Conservation (phyloP, 2,797 vertebrate species). For the Cryptoprocta ferox region DNA sequence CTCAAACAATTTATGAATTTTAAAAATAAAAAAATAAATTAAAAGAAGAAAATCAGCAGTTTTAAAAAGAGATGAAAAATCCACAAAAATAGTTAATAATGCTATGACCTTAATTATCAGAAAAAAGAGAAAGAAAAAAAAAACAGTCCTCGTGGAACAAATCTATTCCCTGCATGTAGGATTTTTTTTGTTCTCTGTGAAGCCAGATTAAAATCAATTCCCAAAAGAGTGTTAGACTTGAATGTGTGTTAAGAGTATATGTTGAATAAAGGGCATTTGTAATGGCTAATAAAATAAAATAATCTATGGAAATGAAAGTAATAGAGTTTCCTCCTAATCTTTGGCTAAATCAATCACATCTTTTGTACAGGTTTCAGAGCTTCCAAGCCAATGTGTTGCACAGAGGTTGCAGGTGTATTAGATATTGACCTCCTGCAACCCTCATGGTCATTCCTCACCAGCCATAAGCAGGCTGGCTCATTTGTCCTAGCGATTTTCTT, state of each 20-base stretch:
- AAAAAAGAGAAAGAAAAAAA: background rate
- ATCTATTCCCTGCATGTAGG: background rate
- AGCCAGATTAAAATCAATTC: constrained; percentile 33
- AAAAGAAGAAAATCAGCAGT: background rate
- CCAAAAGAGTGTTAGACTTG: background rate
- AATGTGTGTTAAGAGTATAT: constrained; percentile 24
- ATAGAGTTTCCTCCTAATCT: background rate
- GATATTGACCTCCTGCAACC: background rate
- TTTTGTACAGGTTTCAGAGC: background rate
- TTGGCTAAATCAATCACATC: constrained; percentile 19
- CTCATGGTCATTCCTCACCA: background rate
- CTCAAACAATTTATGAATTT: background rate
- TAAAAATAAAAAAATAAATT: background rate
- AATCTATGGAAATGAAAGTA: constrained; percentile 15
- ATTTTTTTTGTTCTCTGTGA: constrained; percentile 38
- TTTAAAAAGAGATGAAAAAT: constrained; percentile 1
- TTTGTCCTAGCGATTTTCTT: background rate
- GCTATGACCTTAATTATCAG: background rate
- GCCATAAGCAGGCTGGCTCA: background rate
- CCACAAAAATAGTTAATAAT: background rate
- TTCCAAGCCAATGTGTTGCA: background rate
- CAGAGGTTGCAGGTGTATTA: background rate
- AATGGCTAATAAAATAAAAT: background rate
- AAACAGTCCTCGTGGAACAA: background rate
- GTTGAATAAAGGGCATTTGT: constrained; percentile 49